A percentile compares a stretch with the other conserved stretches of the same genome.
phyloP scores from a whole-genome alignment of 23 tunicate genomes.

The Oikopleura vanhoeffeni region DNA sequence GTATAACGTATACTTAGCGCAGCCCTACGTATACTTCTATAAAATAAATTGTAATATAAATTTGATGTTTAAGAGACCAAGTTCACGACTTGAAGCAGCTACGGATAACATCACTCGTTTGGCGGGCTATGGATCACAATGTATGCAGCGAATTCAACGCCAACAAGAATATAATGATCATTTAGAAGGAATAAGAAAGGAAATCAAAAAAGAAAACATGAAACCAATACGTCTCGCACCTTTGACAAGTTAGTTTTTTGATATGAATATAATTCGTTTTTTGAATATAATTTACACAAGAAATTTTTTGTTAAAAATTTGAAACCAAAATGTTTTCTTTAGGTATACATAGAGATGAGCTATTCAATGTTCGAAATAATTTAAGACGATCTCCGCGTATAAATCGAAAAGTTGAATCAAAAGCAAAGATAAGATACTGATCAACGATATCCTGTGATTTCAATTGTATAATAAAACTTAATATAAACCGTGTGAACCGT shows the following conservation, averaged over 20 bases:
- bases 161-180: neutral
- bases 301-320: neutral
- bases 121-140: neutral
- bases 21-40: too few relatives aligned
- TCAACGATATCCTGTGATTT: too few relatives aligned
- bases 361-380: neutral
- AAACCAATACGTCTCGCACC: neutral
- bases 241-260: neutral
- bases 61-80: neutral
- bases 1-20: too few relatives aligned
- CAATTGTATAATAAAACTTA: too few relatives aligned
- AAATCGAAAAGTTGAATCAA: neutral
- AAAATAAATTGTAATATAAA: too few relatives aligned
- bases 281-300: neutral
- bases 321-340: neutral
- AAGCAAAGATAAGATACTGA: neutral
- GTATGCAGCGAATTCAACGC: neutral
- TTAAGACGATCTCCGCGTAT: neutral
- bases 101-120: neutral
- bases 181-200: neutral
- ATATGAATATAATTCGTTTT: neutral
- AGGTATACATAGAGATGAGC: neutral
- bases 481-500: too few relatives aligned
- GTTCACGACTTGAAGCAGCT: conserved; percentile 7
- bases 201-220: neutral